A percentile compares a stretch with the other conserved stretches of the same genome.
phyloP scores from a whole-genome alignment of 2,113 vertebrate species.

The Melospiza melodia region DNA sequence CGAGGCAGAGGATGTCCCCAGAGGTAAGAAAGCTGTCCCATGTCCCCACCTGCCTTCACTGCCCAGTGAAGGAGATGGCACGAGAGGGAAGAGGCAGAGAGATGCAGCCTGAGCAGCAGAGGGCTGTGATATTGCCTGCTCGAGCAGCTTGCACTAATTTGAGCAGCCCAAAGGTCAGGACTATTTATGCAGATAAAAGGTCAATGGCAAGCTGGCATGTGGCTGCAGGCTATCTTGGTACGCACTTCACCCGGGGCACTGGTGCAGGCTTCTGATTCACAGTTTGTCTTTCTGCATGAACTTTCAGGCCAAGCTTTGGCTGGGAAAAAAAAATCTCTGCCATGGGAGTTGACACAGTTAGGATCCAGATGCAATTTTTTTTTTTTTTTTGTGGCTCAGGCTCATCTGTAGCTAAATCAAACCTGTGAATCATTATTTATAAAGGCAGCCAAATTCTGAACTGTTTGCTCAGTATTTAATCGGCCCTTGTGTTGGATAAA shows the following conservation, averaged over 20 bases:
- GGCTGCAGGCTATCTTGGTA: constrained; percentile 59
- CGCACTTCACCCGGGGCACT: background rate
- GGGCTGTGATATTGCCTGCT: background rate
- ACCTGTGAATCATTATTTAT: constrained; percentile 41
- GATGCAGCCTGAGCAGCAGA: background rate
- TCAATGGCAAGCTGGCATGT: constrained; percentile 55
- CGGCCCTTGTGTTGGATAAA: background rate
- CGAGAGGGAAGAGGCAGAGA: background rate
- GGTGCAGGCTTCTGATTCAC: constrained; percentile 34
- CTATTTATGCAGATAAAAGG: constrained; percentile 70
- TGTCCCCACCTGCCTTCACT: background rate
- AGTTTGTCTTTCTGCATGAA: constrained; percentile 25
- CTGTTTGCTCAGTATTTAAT: constrained; percentile 28
- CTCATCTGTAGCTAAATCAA: constrained; percentile 40
- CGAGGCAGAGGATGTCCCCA: background rate
- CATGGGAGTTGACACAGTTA: constrained; percentile 20
- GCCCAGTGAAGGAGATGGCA: background rate
- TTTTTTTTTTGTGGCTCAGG: background rate
- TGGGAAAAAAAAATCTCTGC: background rate
- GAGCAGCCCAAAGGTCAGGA: constrained; percentile 67
- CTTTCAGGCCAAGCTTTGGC: constrained; percentile 49
- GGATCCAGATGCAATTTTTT: constrained; percentile 34
- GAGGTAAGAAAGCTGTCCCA: background rate
- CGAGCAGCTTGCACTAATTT: constrained; percentile 45
- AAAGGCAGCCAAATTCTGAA: constrained; percentile 38